Conservation (phyloP, 1,140 invertebrate species). For the Camponotus vicinus region DNA sequence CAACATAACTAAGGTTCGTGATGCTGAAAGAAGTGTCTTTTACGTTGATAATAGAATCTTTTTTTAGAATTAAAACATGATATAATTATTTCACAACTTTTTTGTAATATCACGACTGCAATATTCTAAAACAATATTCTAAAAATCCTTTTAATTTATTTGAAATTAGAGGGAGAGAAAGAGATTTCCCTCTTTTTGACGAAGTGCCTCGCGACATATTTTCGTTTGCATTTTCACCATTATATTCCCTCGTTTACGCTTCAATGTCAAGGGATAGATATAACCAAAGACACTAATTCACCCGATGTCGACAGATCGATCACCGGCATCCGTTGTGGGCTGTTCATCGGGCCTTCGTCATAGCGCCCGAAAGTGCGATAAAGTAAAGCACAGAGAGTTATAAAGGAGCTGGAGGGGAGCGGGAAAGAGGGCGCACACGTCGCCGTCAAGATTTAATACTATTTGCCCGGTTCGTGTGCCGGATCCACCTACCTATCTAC, state of each 20-base stretch:
- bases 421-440: background rate
- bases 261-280: conserved; percentile 3
- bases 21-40: background rate
- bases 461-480: conserved; percentile 13
- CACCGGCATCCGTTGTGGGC: background rate
- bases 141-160: background rate
- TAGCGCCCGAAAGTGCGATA: conserved; percentile 5
- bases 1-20: conserved; percentile 16
- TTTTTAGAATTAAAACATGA: too few species aligned
- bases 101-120: too few species aligned
- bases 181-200: background rate
- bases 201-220: background rate
- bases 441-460: conserved; percentile 51
- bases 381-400: conserved; percentile 20
- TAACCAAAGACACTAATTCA: conserved; percentile 32
- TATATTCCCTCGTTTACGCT: background rate
- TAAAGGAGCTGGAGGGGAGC: background rate
- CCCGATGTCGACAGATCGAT: conserved; percentile 29
- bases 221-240: background rate
- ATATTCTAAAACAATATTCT: background rate
- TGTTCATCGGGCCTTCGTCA: background rate
- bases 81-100: too few species aligned
- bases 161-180: background rate
- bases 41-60: background rate
- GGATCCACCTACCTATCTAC: conserved; percentile 49